Base-by-base conservation (phyloP, 2,113 vertebrate species). In the Urocolius indicus region DNA sequence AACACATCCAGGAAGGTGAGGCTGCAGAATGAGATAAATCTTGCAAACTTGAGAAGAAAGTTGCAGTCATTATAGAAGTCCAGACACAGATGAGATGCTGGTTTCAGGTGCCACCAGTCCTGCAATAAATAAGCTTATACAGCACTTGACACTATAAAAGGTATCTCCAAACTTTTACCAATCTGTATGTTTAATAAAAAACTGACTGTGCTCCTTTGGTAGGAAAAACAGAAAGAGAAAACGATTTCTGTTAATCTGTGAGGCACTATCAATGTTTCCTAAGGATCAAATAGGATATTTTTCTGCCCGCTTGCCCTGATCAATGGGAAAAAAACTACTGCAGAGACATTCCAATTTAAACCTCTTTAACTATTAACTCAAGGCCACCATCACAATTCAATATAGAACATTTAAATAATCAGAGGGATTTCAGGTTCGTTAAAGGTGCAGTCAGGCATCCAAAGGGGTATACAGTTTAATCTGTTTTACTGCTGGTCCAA, bases 401-500 rank as follows among this genome's bases (percentile, higher is more conserved):
- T 96, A 96, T 41, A 95, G 84, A 94, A 79, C 93, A 96, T 97
- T 97, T 96, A 98, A 97, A 88, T 97, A 97, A 98, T 95, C 89
- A 97, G 93, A 98, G 96, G 96, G 98, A 97, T 97, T 96, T 96
- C 97, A 90, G 95, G 95, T 98, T 98, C 93, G 97, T 98, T 99
- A 98, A 98, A 98, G 97, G 98, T 98, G 97, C 97, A 99, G 97
- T 90, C 94, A 98, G 97, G 97, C 97, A 97, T 98, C 97, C 96
- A 96, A 91, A 98, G 95, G 96, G 96, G 96, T 97, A 93, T 97
- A 97, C 98, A 98, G 97, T 98, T 98, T 98, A 98, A 97, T 97
- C 96, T 97, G 90, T 95, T 98, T 98, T 98, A 97, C 98, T 98
- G 97, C 93, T 97, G 95, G 97, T 96, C 97, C 96, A 98, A 98